phyloP scores from a whole-genome alignment of 1,140 invertebrate genomes.

The Trichonephila clavata region DNA sequence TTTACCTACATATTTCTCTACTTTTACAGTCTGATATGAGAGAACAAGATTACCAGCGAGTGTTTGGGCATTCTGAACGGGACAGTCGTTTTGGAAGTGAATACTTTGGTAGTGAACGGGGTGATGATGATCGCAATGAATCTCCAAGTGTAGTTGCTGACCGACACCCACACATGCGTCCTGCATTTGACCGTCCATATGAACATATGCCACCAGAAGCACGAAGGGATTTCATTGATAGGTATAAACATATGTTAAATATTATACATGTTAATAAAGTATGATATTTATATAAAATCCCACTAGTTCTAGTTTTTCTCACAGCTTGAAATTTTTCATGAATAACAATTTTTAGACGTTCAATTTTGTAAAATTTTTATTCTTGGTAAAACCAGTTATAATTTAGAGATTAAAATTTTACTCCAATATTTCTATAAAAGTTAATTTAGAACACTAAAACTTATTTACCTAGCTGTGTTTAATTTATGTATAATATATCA shows the following conservation, averaged over 20 bases:
- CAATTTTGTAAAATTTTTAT: neutral
- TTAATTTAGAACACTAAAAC: too few relatives aligned
- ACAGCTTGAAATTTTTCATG: neutral
- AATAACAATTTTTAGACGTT: neutral
- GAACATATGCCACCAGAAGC: slow-evolving; percentile 63
- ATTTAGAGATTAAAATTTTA: too few relatives aligned
- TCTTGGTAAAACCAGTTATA: too few relatives aligned
- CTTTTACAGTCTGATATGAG: slow-evolving; percentile 48
- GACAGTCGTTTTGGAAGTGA: slow-evolving; percentile 73
- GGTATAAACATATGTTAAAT: neutral
- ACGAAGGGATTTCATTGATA: slow-evolving; percentile 71
- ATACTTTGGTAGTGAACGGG: slow-evolving; percentile 67
- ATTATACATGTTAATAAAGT: too few relatives aligned
- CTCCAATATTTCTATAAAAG: too few relatives aligned
- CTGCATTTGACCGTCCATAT: slow-evolving; percentile 64
- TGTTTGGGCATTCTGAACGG: slow-evolving; percentile 59
- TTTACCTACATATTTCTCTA: too few relatives aligned
- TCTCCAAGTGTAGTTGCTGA: slow-evolving; percentile 52
- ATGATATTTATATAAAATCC: too few relatives aligned
- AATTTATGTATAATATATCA: too few relatives aligned
- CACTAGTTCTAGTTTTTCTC: too few relatives aligned
- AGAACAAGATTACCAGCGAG: slow-evolving; percentile 72
- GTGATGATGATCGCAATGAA: slow-evolving; percentile 59
- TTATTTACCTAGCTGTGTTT: too few relatives aligned
- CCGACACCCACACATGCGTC: slow-evolving; percentile 56